phyloP scores from a whole-genome alignment of 2,113 vertebrate genomes.

The Onychostoma macrolepis region DNA sequence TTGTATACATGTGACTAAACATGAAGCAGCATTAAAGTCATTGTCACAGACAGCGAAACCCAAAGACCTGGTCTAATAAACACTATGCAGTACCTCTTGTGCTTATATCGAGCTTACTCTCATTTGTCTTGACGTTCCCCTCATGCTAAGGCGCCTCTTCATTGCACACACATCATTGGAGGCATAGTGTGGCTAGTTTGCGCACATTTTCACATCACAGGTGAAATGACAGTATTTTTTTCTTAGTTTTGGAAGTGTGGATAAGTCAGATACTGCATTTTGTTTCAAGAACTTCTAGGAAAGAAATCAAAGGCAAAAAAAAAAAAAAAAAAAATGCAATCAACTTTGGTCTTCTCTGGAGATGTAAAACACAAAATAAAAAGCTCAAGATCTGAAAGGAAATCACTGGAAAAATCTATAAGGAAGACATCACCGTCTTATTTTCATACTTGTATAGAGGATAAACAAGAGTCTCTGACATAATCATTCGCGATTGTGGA shows the following conservation, averaged over 20 bases:
- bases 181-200: conserved; percentile 58
- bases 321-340: conserved; percentile 37
- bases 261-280: conserved; percentile 53
- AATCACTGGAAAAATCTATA: conserved; percentile 53
- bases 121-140: not conserved
- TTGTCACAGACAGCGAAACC: not conserved
- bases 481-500: conserved; percentile 26
- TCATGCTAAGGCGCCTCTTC: conserved; percentile 49
- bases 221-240: conserved; percentile 40
- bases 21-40: conserved; percentile 36
- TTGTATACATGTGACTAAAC: conserved; percentile 16
- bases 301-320: conserved; percentile 57
- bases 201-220: conserved; percentile 66
- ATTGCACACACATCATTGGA: conserved; percentile 65
- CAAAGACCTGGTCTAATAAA: conserved; percentile 11
- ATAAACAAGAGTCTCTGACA: conserved; percentile 41
- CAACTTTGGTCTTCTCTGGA: conserved; percentile 75
- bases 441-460: conserved; percentile 42
- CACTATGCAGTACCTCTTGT: conserved; percentile 64
- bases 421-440: conserved; percentile 55
- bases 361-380: conserved; percentile 57
- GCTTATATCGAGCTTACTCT: conserved; percentile 39
- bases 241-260: conserved; percentile 64
- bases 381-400: conserved; percentile 23
- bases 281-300: conserved; percentile 61